Conservation (phyloP, 2,888 invertebrate genomes). For the Fabriciana adippe region DNA sequence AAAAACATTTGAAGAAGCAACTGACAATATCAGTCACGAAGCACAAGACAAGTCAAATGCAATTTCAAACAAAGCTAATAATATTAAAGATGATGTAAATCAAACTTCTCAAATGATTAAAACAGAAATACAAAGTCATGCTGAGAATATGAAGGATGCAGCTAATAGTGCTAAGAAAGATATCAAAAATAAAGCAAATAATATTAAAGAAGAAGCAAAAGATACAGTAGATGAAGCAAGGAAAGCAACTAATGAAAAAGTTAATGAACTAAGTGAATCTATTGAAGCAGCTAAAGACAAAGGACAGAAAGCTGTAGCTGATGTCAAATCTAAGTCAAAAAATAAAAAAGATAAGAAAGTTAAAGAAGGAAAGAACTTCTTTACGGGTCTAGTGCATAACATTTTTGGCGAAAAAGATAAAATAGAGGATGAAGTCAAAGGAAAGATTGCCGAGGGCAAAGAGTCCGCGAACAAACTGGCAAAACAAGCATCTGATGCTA, state of each 20-base stretch:
- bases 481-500: conserved; percentile 61
- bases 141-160: conserved; percentile 55
- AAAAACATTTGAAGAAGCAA: conserved; percentile 55
- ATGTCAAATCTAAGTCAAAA: conserved; percentile 47
- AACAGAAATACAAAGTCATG: conserved; percentile 44
- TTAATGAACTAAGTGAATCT: conserved; percentile 59
- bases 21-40: conserved; percentile 54
- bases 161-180: conserved; percentile 55
- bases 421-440: conserved; percentile 68
- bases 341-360: conserved; percentile 66
- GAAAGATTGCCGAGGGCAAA: conserved; percentile 65
- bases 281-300: conserved; percentile 61
- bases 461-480: conserved; percentile 61
- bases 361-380: conserved; percentile 74
- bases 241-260: conserved; percentile 55
- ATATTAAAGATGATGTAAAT: conserved; percentile 55
- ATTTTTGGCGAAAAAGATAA: conserved; percentile 77
- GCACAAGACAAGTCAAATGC: conserved; percentile 32
- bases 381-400: conserved; percentile 71
- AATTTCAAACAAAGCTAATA: conserved; percentile 46
- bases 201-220: conserved; percentile 55
- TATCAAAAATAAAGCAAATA: conserved; percentile 55
- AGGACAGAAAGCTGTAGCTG: conserved; percentile 52
- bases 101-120: conserved; percentile 58
- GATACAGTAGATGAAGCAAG: conserved; percentile 56